These are phyloP conservation scores for Leptobrachium leishanense DNA, from an alignment of 2,113 vertebrate genomes.

Conservation along the genomic window DNA sequence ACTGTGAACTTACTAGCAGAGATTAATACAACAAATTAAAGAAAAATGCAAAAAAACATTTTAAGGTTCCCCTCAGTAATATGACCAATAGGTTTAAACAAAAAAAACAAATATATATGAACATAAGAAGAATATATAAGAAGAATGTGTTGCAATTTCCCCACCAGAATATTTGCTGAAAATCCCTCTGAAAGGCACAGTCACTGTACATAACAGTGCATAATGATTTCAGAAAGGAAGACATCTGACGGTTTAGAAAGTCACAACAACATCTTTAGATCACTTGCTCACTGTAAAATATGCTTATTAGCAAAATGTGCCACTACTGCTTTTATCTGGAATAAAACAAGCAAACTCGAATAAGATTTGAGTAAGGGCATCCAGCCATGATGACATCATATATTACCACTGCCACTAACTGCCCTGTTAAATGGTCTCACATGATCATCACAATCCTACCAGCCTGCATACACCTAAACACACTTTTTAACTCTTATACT, in stretches of 20 bases:
- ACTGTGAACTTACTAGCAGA: too few species aligned
- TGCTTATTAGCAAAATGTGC: slow-evolving; percentile 15
- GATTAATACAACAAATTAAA: too few species aligned
- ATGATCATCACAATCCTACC: slow-evolving; percentile 26
- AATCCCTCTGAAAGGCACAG: background rate
- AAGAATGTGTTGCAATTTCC: too few species aligned
- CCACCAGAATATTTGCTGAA: too few species aligned
- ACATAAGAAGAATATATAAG: too few species aligned
- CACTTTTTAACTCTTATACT: background rate
- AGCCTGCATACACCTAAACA: slow-evolving; percentile 6
- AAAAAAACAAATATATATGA: too few species aligned
- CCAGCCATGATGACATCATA: slow-evolving; percentile 35
- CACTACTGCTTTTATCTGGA: slow-evolving; percentile 23
- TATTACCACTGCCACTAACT: slow-evolving; percentile 12
- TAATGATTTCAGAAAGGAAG: background rate
- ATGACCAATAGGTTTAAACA: too few species aligned
- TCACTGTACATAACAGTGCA: background rate
- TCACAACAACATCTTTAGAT: background rate
- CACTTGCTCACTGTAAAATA: slow-evolving; percentile 7
- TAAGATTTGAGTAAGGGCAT: slow-evolving; percentile 14
- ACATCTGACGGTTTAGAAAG: background rate
- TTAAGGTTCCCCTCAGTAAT: too few species aligned
- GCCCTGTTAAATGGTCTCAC: slow-evolving; percentile 28
- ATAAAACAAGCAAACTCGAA: background rate
- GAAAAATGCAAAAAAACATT: too few species aligned